These are phyloP conservation scores for Erebia palarica DNA, from an alignment of 2,888 invertebrate species.

Conservation along the genomic window DNA sequence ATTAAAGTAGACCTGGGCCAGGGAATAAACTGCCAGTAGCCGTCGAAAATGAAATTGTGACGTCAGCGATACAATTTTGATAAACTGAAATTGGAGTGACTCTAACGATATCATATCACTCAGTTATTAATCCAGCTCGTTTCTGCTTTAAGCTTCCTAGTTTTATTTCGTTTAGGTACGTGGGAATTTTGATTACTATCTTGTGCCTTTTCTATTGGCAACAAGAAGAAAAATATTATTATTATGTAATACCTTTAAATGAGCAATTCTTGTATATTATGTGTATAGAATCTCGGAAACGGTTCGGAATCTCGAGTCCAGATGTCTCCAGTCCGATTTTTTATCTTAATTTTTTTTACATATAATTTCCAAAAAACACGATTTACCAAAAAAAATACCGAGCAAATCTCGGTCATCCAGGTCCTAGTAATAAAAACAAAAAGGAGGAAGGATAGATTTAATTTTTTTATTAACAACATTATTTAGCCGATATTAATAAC, in stretches of 20 bases:
- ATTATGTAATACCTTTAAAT: no score
- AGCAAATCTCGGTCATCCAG: no score
- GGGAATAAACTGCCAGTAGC: slow-evolving; percentile 7
- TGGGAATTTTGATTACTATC: background rate
- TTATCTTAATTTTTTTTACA: no score
- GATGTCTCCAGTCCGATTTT: no score
- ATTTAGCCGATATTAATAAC: no score
- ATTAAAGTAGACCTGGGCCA: slow-evolving; percentile 3
- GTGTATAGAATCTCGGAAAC: no score
- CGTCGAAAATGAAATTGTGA: slow-evolving; percentile 15
- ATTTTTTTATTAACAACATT: no score
- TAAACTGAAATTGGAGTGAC: slow-evolving; percentile 21
- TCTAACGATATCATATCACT: slow-evolving; percentile 15
- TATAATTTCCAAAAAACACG: no score
- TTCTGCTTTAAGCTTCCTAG: background rate
- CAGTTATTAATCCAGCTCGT: slow-evolving; percentile 12
- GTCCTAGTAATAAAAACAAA: background rate
- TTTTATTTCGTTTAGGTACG: background rate
- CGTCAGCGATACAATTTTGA: slow-evolving; percentile 20
- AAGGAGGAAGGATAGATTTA: no score
- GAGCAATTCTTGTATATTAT: no score
- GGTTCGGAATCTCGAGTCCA: no score
- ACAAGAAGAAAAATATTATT: background rate
- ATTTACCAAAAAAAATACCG: no score
- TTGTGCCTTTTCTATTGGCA: background rate